Base-by-base conservation (phyloP, 2,888 invertebrate genomes). In the Icerya purchasi region DNA sequence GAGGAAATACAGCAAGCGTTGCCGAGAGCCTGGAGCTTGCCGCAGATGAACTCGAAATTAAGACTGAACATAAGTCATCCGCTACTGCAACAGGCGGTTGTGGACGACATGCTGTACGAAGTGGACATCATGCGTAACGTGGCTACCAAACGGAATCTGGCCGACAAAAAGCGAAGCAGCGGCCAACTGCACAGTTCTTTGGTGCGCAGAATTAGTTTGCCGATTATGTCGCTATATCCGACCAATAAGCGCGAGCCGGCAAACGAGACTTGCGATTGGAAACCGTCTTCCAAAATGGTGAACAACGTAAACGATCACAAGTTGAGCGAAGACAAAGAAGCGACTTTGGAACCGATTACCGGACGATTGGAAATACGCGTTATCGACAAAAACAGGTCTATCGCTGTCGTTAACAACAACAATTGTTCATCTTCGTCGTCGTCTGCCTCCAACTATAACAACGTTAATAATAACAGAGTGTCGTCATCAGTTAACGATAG, bases 51-150 rank as follows among this genome's bases (percentile, higher is more conserved):
- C 49, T 66, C 70, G 61, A 73, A 72, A 65, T 72, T 73, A 62
- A 70, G 74, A 69, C 75, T 76, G 62, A 75, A 80, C 53, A 76
- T 90, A 60, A 82, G 84, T 68, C 84, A 88, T 22, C 89, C 89
- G 2, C 74, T 86, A 65, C 75, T 89, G 57, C 89, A 90, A 70
- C 87, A 88, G 71, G 88, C 88, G 53, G 83, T 87, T 52, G 87
- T 90, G 73, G 88, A 88, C 71, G 84, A 86, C 70, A 78, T 80
- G 66, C 71, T 80, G 18, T 90, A 86, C 74, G 78, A 82, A 60
- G 81, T 90, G 64, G 90, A 91, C 72, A 83, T 88, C 54, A 84
- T 84, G 77, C 74, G 88, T 56, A 86, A 87, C 69, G 80, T 87
- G 64, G 81, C 81, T 51, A 77, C 81, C 20, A 76, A 82, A 51